A percentile compares a stretch with the other conserved stretches of the same genome.
Evolutionary conservation across 2,888 invertebrate genomes (phyloP).

Genomic region (Diadegma fenestrale): DNA sequence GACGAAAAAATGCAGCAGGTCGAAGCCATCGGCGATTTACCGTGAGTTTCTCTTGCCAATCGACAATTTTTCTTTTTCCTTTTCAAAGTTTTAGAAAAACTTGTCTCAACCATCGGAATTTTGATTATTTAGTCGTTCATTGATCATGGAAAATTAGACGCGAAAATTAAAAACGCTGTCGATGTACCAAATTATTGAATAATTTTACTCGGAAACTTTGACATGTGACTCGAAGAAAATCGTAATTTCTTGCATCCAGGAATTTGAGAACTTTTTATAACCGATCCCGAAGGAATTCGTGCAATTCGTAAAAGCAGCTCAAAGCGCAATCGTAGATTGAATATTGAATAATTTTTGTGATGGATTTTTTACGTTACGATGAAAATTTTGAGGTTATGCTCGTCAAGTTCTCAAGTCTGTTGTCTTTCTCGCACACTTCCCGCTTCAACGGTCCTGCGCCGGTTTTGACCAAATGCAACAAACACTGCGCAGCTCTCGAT

Average conservation of each 20-base stretch:
- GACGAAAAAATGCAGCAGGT: slow-evolving; percentile 52
- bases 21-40: slow-evolving; percentile 62
- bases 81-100: not conserved
- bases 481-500: not conserved
- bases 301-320: not conserved
- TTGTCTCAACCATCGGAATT: not conserved
- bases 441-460: not conserved
- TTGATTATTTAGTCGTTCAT: not conserved
- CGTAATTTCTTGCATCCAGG: not conserved
- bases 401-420: not conserved
- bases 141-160: not conserved
- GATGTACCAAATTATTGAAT: not conserved
- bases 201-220: not conserved
- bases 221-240: not conserved
- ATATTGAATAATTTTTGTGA: not conserved
- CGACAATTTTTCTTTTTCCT: not conserved
- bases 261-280: not conserved
- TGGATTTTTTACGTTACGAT: not conserved
- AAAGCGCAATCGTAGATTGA: not conserved
- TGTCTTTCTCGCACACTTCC: slow-evolving; percentile 7
- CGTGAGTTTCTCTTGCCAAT: slow-evolving; percentile 48
- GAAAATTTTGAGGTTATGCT: not conserved
- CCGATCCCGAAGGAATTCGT: not conserved
- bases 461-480: not conserved
- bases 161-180: too few species aligned